phyloP scores from a whole-genome alignment of 2,113 vertebrate genomes.

The Tachysurus fulvidraco region DNA sequence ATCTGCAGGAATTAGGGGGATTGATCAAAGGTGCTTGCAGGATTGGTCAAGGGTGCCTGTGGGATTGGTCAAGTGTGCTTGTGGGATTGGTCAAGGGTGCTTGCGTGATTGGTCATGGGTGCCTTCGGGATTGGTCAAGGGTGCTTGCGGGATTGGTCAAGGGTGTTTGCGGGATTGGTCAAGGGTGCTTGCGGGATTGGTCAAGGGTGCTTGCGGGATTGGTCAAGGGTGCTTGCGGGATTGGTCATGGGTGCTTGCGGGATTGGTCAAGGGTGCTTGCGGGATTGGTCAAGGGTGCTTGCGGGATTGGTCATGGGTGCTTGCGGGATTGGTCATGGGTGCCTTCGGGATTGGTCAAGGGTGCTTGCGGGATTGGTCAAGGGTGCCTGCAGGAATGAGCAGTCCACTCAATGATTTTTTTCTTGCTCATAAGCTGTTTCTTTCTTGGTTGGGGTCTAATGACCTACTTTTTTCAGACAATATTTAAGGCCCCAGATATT shows the following conservation, averaged over 20 bases:
- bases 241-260: neutral
- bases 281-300: too few relatives aligned
- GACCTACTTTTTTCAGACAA: conserved; percentile 5
- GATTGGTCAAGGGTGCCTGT: neutral
- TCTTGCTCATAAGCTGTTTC: neutral
- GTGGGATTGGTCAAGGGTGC: neutral
- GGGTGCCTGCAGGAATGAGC: too few relatives aligned
- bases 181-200: neutral
- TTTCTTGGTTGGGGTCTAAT: neutral
- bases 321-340: too few relatives aligned
- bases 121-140: neutral
- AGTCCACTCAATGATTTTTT: too few relatives aligned
- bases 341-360: too few relatives aligned
- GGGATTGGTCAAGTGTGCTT: neutral
- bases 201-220: neutral
- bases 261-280: neutral
- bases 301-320: too few relatives aligned
- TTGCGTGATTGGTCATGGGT: neutral
- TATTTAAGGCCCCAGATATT: neutral
- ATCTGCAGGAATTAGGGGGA: neutral
- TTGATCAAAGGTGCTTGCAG: neutral
- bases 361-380: too few relatives aligned
- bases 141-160: neutral
- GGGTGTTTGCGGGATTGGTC: neutral
- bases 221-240: neutral